Evolutionary conservation across 1,140 invertebrate species (phyloP), one percentile per base, ranked within the genome.

Genomic region (Rhysida immarginata): DNA sequence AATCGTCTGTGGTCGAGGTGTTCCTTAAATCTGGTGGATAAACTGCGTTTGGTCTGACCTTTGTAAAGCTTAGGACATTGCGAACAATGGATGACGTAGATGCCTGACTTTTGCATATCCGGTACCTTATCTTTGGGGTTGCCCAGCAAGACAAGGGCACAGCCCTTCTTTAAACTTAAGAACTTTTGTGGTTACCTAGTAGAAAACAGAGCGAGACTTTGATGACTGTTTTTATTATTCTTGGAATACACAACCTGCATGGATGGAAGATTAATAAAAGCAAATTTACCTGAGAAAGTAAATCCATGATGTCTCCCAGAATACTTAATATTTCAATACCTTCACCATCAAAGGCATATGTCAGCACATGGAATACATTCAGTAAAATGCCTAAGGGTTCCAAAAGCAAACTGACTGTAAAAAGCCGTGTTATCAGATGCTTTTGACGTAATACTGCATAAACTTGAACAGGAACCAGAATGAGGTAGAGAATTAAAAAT

Each of bases 271-370:
- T n/a, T n/a, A n/a, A n/a, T n/a, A n/a, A n/a, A n/a, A n/a, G n/a
- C n/a, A n/a, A 35, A 35, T 16, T 75, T 75, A 87, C 86, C 70
- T 87, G 80, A 58, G 90, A 88, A 58, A 92, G 72, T 59, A 92
- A 90, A 72, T 93, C 88, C 61, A 94, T 78, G 62, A 95, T 83
- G 74, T 95, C 91, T 27, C 92, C 93, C 45, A 85, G 78, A 46
- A 88, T 82, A 63, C 82, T 79, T 35, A 96, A 70, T 48, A 81
- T 79, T 3, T 81, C 77, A 66, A 87, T 81, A 0, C 92, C 92
- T 54, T 83, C 75, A 5, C 93, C 93, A 74, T 96, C 87, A 27
- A 84, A 75, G 20, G 90, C 83, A 77, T 91, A 96, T 65, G 87
- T 86, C 0, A 92, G 76, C 24, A 84, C 81, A 69, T 97, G 89